phyloP scores from a whole-genome alignment of 2,113 vertebrate genomes.

The Rafetus swinhoei region DNA sequence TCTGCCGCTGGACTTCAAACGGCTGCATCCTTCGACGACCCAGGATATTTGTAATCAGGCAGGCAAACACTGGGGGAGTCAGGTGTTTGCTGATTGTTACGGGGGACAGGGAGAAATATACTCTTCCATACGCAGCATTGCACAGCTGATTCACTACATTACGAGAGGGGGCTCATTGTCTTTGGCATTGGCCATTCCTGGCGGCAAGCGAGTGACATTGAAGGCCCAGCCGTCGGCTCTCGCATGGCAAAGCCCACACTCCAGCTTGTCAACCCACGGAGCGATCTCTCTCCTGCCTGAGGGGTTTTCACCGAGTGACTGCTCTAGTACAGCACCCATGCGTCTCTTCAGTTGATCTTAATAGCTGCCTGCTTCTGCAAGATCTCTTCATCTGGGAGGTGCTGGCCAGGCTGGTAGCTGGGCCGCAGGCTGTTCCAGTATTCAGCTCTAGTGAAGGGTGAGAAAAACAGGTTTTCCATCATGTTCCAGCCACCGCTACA shows the following conservation, averaged over 20 bases:
- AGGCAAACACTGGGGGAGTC: background rate
- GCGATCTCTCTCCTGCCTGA: background rate
- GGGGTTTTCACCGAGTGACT: background rate
- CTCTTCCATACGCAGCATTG: background rate
- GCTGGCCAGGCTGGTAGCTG: background rate
- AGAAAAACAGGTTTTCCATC: conserved; percentile 15
- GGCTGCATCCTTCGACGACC: background rate
- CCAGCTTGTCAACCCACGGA: background rate
- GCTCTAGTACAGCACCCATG: background rate
- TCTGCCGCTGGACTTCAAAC: background rate
- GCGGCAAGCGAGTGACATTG: background rate
- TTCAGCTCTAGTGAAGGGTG: conserved; percentile 2
- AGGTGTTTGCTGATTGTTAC: background rate
- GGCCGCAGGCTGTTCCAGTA: conserved; percentile 42
- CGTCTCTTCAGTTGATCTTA: background rate
- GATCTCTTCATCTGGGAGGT: background rate
- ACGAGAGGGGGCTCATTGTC: background rate
- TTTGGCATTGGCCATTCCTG: background rate
- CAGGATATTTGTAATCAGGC: background rate
- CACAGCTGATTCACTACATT: background rate
- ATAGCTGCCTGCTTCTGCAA: background rate
- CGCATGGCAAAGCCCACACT: background rate
- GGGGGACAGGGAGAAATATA: background rate
- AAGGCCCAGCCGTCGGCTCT: background rate
- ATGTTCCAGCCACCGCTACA: background rate